Conservation (phyloP, 2,113 vertebrate species). For the Ardeotis arabs region DNA sequence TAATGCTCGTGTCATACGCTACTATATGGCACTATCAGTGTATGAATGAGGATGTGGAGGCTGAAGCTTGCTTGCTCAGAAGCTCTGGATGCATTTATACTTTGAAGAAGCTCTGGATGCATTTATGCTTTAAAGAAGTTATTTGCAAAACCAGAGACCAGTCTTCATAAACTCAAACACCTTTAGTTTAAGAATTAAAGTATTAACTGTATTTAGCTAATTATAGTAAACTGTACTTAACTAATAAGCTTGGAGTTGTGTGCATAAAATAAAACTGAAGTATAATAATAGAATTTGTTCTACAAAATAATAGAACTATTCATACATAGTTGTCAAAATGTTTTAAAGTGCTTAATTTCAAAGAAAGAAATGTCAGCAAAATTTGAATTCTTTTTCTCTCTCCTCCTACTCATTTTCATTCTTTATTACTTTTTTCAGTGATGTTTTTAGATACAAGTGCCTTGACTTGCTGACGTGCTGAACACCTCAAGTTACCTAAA, state of each 20-base stretch:
- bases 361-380: background rate
- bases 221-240: background rate
- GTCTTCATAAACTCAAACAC: background rate
- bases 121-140: background rate
- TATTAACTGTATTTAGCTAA: background rate
- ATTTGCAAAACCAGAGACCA: background rate
- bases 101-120: background rate
- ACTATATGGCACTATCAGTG: background rate
- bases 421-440: background rate
- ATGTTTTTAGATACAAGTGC: background rate
- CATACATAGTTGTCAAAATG: background rate
- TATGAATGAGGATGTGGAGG: background rate
- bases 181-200: background rate
- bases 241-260: background rate
- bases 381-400: background rate
- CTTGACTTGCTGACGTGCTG: background rate
- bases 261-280: background rate
- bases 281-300: background rate
- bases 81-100: background rate
- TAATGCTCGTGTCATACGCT: background rate
- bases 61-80: background rate
- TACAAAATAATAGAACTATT: background rate
- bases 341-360: conserved; percentile 22
- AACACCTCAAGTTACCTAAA: background rate
- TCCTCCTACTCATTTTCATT: conserved; percentile 15